Conservation (phyloP, 2,797 vertebrate species). For the Eupleurogrammus muticus region DNA sequence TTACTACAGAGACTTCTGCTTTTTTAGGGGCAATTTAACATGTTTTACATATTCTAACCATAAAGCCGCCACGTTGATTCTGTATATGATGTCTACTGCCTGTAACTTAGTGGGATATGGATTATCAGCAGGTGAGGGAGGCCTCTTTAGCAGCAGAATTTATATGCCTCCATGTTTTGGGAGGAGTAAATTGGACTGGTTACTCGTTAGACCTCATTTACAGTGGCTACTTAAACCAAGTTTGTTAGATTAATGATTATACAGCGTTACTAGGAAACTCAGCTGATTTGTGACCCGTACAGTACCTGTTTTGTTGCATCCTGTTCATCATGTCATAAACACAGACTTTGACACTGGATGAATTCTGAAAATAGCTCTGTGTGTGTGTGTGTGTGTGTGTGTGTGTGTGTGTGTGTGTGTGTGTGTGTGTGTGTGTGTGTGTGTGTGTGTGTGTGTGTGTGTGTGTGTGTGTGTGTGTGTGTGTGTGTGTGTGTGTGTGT, state of each 20-base stretch:
- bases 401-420: too few relatives aligned
- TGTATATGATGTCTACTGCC: not conserved
- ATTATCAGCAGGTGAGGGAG: conserved; percentile 2
- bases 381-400: too few relatives aligned
- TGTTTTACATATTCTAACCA: not conserved
- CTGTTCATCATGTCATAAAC: conserved; percentile 56
- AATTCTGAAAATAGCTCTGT: not conserved
- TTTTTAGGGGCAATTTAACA: not conserved
- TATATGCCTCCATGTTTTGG: not conserved
- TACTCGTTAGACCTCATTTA: conserved; percentile 15
- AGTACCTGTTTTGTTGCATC: too few relatives aligned
- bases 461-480: too few relatives aligned
- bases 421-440: too few relatives aligned
- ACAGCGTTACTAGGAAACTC: conserved; percentile 21
- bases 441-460: too few relatives aligned
- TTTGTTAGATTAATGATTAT: conserved; percentile 49
- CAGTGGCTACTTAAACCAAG: not conserved
- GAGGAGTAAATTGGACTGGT: conserved; percentile 12
- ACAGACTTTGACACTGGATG: conserved; percentile 62
- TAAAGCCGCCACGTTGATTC: not conserved
- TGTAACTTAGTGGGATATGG: conserved; percentile 1
- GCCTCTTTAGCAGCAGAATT: not conserved
- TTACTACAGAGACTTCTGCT: not conserved
- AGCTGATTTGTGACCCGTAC: conserved; percentile 22
- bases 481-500: too few relatives aligned